phyloP scores from a whole-genome alignment of 2,888 invertebrate genomes.

The Vandiemenella viatica region DNA sequence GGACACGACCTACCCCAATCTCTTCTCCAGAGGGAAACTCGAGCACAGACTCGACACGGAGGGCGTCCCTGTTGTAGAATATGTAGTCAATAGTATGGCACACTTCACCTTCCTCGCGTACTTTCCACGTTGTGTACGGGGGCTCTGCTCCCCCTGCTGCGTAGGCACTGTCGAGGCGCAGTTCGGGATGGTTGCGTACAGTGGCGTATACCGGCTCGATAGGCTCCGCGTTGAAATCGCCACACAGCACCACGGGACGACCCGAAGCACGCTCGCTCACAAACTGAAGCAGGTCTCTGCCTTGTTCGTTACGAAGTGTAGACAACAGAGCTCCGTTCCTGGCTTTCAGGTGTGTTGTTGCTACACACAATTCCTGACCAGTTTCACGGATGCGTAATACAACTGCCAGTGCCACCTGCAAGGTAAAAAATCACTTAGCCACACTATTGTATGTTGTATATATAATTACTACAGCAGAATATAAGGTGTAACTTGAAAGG shows the following conservation, averaged over 20 bases:
- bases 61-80: slow-evolving; percentile 41
- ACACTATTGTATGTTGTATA: slow-evolving; percentile 4
- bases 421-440: slow-evolving; percentile 11
- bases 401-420: slow-evolving; percentile 43
- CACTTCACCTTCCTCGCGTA: slow-evolving; percentile 50
- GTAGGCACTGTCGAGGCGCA: slow-evolving; percentile 37
- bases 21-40: slow-evolving; percentile 47
- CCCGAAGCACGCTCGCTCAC: slow-evolving; percentile 31
- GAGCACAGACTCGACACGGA: slow-evolving; percentile 39
- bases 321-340: slow-evolving; percentile 48
- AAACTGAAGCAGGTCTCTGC: slow-evolving; percentile 47
- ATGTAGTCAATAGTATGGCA: slow-evolving; percentile 64
- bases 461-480: too few species aligned
- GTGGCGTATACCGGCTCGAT: slow-evolving; percentile 51
- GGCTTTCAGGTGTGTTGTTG: slow-evolving; percentile 61
- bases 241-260: slow-evolving; percentile 48
- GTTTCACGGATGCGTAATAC: slow-evolving; percentile 38
- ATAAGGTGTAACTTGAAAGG: too few species aligned
- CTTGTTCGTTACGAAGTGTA: slow-evolving; percentile 53
- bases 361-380: slow-evolving; percentile 44
- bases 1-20: slow-evolving; percentile 49
- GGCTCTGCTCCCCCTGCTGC: slow-evolving; percentile 38
- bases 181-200: slow-evolving; percentile 31
- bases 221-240: slow-evolving; percentile 65
- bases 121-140: slow-evolving; percentile 61